Percentiles rank a stretch among this genome's conserved stretches.
phyloP scores from a whole-genome alignment of 2,113 vertebrate species.

The western clawed frog (Xenopus tropicalis) region UCB_Xtro_10.0 CM004447.2:104974501-104975000 shows the following conservation, averaged over 20 bases:
- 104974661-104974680: background rate
- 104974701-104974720: background rate
- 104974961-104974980: no score
- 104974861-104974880: no score
- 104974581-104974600: background rate
- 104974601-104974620: slow-evolving; percentile 16
- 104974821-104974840: no score
- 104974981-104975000: no score
- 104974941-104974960: no score
- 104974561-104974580: slow-evolving; percentile 33
- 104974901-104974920: no score
- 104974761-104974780: background rate
- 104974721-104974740: background rate
- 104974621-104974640: slow-evolving; percentile 24
- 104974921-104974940: no score
- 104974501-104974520: background rate
- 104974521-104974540: background rate
- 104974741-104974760: background rate
- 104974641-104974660: background rate
- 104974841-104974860: no score
- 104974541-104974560: slow-evolving; percentile 3
- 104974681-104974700: background rate
- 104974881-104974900: no score
- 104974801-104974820: no score
- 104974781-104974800: no score